These are phyloP conservation scores for Drosophila tani DNA, from an alignment of 1,140 invertebrate species.

Conservation along the genomic window DNA sequence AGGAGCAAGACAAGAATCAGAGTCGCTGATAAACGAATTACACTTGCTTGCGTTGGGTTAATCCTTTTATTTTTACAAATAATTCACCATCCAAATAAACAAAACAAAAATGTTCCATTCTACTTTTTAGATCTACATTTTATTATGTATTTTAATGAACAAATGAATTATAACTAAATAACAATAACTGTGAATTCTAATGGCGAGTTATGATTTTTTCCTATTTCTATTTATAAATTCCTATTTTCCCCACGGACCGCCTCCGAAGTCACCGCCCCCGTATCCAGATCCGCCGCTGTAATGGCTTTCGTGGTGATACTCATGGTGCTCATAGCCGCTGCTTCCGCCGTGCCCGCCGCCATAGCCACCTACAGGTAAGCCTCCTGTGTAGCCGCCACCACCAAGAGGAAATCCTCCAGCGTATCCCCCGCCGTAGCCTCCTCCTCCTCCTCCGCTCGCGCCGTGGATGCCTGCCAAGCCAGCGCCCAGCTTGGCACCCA, in stretches of 20 bases:
- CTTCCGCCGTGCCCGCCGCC: conserved; percentile 30
- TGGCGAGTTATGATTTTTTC: conserved; percentile 30
- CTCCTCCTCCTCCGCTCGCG: conserved; percentile 15
- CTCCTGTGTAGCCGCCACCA: conserved; percentile 33
- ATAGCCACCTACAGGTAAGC: conserved; percentile 20
- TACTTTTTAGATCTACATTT: not conserved
- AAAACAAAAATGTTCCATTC: not conserved
- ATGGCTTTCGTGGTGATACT: conserved; percentile 67
- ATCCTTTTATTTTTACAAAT: too few species aligned
- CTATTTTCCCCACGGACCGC: conserved; percentile 66
- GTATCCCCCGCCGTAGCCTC: conserved; percentile 43
- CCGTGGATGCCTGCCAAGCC: conserved; percentile 7
- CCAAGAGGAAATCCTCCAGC: conserved; percentile 48
- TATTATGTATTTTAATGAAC: conserved; percentile 5
- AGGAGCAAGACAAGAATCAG: too few species aligned
- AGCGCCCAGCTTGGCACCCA: conserved; percentile 32
- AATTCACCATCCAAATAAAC: too few species aligned
- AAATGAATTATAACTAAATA: conserved; percentile 62
- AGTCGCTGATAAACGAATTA: too few species aligned
- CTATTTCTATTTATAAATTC: not conserved
- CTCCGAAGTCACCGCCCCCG: conserved; percentile 42
- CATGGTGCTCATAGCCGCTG: conserved; percentile 69
- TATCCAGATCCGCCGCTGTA: conserved; percentile 51
- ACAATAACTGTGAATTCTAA: conserved; percentile 49
- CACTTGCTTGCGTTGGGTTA: too few species aligned